phyloP scores from a whole-genome alignment of 2,888 invertebrate species.

The Ectemnius lituratus region DNA sequence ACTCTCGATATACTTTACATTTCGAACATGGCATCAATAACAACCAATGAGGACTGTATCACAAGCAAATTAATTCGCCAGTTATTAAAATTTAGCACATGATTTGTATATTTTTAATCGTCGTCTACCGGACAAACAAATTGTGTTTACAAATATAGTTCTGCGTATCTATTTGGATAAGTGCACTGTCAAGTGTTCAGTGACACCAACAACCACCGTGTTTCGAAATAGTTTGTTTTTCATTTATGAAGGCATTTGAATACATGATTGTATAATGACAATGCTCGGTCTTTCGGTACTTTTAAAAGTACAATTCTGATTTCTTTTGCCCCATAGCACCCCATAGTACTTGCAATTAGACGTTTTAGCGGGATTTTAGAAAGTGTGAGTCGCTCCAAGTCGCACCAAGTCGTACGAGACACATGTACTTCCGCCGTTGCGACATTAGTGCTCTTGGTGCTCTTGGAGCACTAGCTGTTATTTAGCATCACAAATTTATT shows the following conservation, averaged over 20 bases:
- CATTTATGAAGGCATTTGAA: no score
- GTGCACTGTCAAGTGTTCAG: background rate
- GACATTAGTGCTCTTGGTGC: no score
- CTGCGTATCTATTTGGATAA: constrained; percentile 23
- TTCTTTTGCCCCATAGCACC: background rate
- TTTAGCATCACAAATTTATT: no score
- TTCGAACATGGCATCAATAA: constrained; percentile 11
- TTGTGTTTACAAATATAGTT: constrained; percentile 64
- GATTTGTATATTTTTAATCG: constrained; percentile 47
- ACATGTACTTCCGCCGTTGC: no score
- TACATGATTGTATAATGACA: no score
- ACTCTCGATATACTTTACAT: constrained; percentile 45
- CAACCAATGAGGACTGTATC: background rate
- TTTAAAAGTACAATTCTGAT: background rate
- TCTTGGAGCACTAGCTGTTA: no score
- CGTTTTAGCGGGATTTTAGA: background rate
- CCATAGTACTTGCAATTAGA: background rate
- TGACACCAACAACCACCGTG: background rate
- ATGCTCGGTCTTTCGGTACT: no score
- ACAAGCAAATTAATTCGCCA: constrained; percentile 21
- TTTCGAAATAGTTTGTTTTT: background rate
- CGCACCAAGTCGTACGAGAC: no score
- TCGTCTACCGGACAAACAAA: constrained; percentile 63
- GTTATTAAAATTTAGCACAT: constrained; percentile 25
- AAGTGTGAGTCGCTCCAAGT: no score